Evolutionary conservation across 2,888 invertebrate genomes (phyloP).

Genomic region (Noctua fimbriata): DNA sequence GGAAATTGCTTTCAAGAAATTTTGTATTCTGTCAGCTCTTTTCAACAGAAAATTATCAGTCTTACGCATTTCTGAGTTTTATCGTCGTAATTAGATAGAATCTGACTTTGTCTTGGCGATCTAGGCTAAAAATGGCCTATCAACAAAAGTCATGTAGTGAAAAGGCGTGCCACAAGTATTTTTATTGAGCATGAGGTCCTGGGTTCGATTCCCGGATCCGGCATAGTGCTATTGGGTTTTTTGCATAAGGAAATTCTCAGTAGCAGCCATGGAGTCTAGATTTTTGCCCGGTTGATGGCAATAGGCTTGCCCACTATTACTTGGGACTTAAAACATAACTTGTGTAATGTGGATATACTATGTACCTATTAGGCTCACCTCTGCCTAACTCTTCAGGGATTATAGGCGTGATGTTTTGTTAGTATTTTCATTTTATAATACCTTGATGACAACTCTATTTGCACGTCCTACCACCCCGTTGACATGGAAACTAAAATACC

Average conservation of each 20-base stretch:
- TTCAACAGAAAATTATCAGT: not conserved
- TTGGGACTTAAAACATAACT: not conserved
- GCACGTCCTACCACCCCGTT: conserved; percentile 1
- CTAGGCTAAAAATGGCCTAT: not conserved
- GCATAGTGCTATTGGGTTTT: too few species aligned
- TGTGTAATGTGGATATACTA: not conserved
- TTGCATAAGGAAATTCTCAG: too few species aligned
- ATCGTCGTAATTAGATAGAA: not conserved
- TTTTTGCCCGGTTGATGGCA: not conserved
- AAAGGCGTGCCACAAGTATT: too few species aligned
- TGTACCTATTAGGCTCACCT: not conserved
- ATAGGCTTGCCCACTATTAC: not conserved
- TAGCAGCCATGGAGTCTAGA: not conserved
- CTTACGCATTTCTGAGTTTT: not conserved
- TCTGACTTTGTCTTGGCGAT: not conserved
- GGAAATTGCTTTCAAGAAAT: not conserved
- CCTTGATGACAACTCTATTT: too few species aligned
- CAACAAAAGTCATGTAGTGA: too few species aligned
- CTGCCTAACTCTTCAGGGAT: not conserved
- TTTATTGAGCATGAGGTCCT: too few species aligned
- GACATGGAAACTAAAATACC: conserved; percentile 29
- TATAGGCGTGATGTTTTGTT: not conserved
- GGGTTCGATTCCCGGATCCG: too few species aligned
- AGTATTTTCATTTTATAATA: not conserved
- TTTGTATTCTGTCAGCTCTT: not conserved